Evolutionary conservation across 53 echinoderm and acorn worm species (phyloP), one percentile per base, ranked within the genome.

Genomic region (Holothuria leucospilota): DNA sequence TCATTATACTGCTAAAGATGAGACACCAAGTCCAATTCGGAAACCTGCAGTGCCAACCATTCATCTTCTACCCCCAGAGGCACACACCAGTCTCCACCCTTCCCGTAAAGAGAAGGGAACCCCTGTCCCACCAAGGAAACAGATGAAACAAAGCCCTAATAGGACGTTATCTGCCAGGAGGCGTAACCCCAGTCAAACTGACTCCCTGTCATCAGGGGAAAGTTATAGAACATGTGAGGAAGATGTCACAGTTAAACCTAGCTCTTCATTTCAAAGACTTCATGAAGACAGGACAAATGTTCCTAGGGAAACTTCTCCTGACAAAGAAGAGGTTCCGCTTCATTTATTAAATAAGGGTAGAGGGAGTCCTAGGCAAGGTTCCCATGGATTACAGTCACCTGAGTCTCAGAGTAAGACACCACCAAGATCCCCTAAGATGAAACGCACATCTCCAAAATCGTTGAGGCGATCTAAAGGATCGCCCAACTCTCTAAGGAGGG

Each of bases 61-160:
- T 10, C 28, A 80, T 59, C 80, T 80, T 38, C 24, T 80, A 38
- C 80, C 80, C 80, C 80, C 80, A 80, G 80, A 80, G 38, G 27
- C 28, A 15, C 75, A 75, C 49, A 59, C 80, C 27, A 80, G 80
- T 38, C 56, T 80, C 38, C 75, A 75, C 27, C 60, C 80, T 13
- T 21, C 80, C 6, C 68, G 40, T 23, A n/a, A 42, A 9, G 84
- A 49, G 39, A 83, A 66, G 25, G 84, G 84, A 26, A 83, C 84
- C 21, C 84, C 84, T 9, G 67, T 83, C 28, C 84, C 84, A 49
- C 84, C 84, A 83, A 83, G 84, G 63, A 83, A 83, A 67, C 66
- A 83, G 13, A 21, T 53, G 10, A 83, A 64, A 20, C 65, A 41
- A 24, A 83, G 67, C 39, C 84, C 84, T 53, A 64, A 83, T 13